Evolutionary conservation across 2,888 invertebrate genomes (phyloP), one percentile per base, ranked within the genome.

Genomic region (Germaria angustata): DNA sequence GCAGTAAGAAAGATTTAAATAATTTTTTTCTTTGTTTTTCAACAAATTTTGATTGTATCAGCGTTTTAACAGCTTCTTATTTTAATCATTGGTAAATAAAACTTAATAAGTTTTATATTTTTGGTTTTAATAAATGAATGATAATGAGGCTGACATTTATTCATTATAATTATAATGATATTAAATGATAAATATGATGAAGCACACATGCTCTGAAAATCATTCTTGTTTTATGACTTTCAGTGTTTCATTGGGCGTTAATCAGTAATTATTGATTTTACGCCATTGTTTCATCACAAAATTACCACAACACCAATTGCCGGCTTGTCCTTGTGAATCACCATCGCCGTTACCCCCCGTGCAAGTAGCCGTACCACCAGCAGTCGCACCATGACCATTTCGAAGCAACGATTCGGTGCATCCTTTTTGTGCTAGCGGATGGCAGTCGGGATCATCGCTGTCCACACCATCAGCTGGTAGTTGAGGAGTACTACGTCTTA

Each of bases 201-300:
- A 66, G 63, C 63, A 49, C 5, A 51, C 77, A 78, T 65, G 75
- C 68, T 77, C 41, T 81, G 51, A 68, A 80, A 68, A 80, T 76
- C 82, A 82, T 66, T 78, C 80, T 78, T 59, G 69, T 75, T 73
- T 80, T 65, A 78, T 79, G 76, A 82, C 69, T 81, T 77, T 77
- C 63, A 82, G 41, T 17, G 66, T 63, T 73, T 51, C 71, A 80
- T 76, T 78, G 36, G 66, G 72, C 73, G 78, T 78, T 85, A 87
- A 88, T 90, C 89, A 95, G 92, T 95, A 95, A 92, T 94, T 94
- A 89, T 95, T 95, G 71, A 95, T 94, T 91, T 95, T 95, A 87
- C 94, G 94, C 92, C 95, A 93, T 87, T 95, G 95, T 91, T 94
- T 94, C 90, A 93, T 92, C 85, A 95, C 95, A 92, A 95, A 95